Evolutionary conservation across 2,888 invertebrate genomes (phyloP).

Genomic region (Clistopyga incitator): DNA sequence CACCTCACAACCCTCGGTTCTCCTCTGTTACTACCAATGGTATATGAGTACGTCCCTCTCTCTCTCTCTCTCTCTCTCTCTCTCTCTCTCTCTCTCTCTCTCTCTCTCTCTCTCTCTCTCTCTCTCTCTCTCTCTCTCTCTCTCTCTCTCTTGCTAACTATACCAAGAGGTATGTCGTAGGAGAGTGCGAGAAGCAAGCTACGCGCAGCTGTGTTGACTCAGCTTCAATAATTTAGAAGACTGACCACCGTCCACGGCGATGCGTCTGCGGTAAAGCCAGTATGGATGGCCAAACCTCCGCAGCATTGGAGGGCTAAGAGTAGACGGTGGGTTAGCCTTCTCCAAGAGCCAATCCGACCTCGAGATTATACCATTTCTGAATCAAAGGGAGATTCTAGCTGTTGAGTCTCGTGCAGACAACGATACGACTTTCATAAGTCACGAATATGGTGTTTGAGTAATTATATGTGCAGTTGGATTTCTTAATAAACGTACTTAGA

Average conservation of each 20-base stretch:
- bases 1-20: slow-evolving; percentile 37
- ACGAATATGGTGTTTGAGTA: background rate
- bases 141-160: too few relatives aligned
- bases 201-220: slow-evolving; percentile 68
- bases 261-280: slow-evolving; percentile 64
- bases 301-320: background rate
- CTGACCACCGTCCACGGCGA: slow-evolving; percentile 68
- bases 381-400: background rate
- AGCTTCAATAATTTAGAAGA: slow-evolving; percentile 72
- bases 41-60: background rate
- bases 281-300: slow-evolving; percentile 34
- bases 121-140: background rate
- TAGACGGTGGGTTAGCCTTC: background rate
- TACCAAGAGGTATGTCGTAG: slow-evolving; percentile 19
- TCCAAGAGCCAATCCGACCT: slow-evolving; percentile 7
- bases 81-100: background rate
- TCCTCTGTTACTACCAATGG: background rate
- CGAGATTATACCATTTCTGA: slow-evolving; percentile 4
- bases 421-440: background rate
- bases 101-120: background rate
- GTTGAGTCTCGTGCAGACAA: background rate
- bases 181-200: slow-evolving; percentile 45
- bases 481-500: background rate
- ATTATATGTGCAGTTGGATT: background rate
- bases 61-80: background rate